Conservation (phyloP, 2,113 vertebrate species). For the Formicarius rufipectus region DNA sequence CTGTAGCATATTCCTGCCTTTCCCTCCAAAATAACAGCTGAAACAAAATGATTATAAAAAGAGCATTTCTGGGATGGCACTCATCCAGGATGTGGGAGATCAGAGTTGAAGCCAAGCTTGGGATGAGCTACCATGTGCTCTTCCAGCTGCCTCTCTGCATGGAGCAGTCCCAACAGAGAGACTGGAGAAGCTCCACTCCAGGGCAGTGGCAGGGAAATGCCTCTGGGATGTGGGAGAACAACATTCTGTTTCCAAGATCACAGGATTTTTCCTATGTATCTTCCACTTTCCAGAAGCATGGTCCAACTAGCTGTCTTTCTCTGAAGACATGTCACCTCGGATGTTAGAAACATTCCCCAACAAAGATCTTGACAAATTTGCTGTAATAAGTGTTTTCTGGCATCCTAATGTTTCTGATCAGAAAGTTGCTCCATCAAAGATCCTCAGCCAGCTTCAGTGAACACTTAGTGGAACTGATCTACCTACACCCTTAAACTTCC, state of each 20-base stretch:
- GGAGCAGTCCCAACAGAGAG: background rate
- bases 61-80: background rate
- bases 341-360: background rate
- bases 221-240: background rate
- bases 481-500: background rate
- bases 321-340: background rate
- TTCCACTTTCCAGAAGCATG: accelerated
- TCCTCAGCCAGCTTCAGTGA: background rate
- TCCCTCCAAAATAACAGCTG: background rate
- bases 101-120: constrained; percentile 9
- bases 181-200: background rate
- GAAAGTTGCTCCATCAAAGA: background rate
- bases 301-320: background rate
- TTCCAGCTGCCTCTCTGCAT: background rate
- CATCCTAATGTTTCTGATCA: background rate
- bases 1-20: background rate
- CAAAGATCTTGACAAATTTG: background rate
- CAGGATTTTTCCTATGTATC: accelerated
- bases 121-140: background rate
- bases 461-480: accelerated
- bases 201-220: background rate
- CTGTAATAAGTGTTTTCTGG: background rate
- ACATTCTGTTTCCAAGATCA: background rate
- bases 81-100: background rate
- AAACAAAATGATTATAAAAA: background rate